Evolutionary conservation across 2,888 invertebrate genomes (phyloP), one percentile per base, ranked within the genome.

Genomic region (Synergus gifuensis): DNA sequence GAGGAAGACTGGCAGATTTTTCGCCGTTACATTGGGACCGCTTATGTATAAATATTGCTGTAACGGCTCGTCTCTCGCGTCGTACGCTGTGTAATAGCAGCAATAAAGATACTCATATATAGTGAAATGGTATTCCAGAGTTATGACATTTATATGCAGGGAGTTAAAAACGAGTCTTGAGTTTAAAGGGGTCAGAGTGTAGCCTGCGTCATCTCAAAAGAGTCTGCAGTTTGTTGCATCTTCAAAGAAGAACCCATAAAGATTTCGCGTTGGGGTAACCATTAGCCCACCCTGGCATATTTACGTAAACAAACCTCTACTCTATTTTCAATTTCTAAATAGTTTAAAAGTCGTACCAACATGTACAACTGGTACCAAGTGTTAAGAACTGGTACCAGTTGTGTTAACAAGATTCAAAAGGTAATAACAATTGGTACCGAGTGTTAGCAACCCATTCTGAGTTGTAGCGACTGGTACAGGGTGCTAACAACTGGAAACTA

Each of bases 81-180:
- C 54, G 54, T 36, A 54, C 28, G 49, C 36, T 12, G 49, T 54
- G 28, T 73, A 73, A 73, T 54, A 54, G 73, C 54, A 36, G 73
- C 73, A 54, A 73, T 73, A 73, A 73, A 73, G 54, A 73, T 54
- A 49, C 73, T 73, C 73, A 54, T 36, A 44, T 44, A 73, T 73
- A 54, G 49, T 49, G 28, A 49, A 73, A 73, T 73, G 28, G 73
- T 73, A 73, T 73, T 73, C 12, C 28, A 54, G 49, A 54, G 73
- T 73, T 69, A 69, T 49, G 69, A 49, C 46, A 46, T 67, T 67
- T 67, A 67, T 67, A 46, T 46, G 46, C 22, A 46, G 22, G 46
- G 67, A 67, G 67, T 44, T 44, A 44, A 22, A 46, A 67, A 66
- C 42, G 62, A 66, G 66, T 44, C 66, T 42, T 67, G 67, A 28